These are phyloP conservation scores for Cryptocephalus primarius DNA, from an alignment of 2,888 invertebrate species.

Conservation along the genomic window DNA sequence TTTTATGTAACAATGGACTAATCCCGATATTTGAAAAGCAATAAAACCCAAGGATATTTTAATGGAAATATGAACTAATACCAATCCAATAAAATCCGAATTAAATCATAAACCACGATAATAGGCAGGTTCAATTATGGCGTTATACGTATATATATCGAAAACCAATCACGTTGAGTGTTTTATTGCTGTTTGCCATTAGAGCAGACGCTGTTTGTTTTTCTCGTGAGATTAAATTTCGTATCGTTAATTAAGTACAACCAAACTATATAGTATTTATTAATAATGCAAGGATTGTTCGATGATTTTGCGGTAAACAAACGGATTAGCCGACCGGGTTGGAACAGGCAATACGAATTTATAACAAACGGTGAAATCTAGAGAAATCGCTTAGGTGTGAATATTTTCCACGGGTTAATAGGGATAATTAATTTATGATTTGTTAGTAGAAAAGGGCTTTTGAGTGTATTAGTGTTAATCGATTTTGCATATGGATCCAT, in stretches of 20 bases:
- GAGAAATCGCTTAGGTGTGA: no score
- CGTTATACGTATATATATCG: constrained; percentile 4
- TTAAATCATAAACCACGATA: constrained; percentile 12
- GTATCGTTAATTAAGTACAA: constrained; percentile 7
- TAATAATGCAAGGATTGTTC: constrained; percentile 7
- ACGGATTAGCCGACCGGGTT: background rate
- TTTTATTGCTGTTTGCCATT: constrained; percentile 12
- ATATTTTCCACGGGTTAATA: no score
- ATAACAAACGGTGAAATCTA: no score
- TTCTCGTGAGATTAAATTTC: constrained; percentile 12
- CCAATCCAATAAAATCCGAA: constrained; percentile 9
- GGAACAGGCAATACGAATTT: no score
- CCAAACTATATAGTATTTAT: background rate
- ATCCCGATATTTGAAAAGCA: constrained; percentile 4
- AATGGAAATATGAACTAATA: constrained; percentile 2
- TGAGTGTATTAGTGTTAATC: no score
- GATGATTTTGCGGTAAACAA: background rate
- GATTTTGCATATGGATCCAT: no score
- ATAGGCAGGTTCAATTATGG: constrained; percentile 9
- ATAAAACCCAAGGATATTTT: background rate
- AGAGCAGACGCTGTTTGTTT: constrained; percentile 10
- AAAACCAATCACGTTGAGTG: constrained; percentile 11
- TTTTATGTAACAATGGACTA: constrained; percentile 1
- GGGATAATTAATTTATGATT: no score
- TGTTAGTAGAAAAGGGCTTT: no score